Percentiles rank a stretch among this genome's conserved stretches.
Conservation (phyloP, 2,888 invertebrate species). For the Carpatolechia fugitivella region DNA sequence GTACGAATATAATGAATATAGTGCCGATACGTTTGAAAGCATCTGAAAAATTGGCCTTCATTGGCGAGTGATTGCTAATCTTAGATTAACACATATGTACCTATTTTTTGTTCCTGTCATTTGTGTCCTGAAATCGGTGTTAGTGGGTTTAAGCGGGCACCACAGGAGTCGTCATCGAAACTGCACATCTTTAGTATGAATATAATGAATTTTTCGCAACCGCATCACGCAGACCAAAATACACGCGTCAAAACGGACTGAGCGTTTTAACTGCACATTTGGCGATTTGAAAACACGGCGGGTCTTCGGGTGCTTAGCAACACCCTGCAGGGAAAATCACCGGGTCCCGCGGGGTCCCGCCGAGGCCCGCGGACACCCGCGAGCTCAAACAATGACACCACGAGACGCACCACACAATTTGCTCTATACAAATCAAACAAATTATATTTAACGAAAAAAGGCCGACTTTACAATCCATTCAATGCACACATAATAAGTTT, state of each 20-base stretch:
- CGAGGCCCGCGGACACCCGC: slow-evolving; percentile 58
- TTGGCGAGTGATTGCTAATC: background rate
- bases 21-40: background rate
- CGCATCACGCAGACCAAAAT: too few relatives aligned
- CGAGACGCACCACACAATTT: slow-evolving; percentile 59
- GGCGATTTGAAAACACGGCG: slow-evolving; percentile 64
- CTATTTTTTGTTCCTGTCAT: too few relatives aligned
- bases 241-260: slow-evolving; percentile 41
- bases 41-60: background rate
- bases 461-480: slow-evolving; percentile 54
- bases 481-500: slow-evolving; percentile 17
- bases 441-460: slow-evolving; percentile 72
- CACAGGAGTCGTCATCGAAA: too few relatives aligned
- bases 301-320: slow-evolving; percentile 59
- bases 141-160: too few relatives aligned
- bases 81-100: too few relatives aligned
- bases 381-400: slow-evolving; percentile 60
- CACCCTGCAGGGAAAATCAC: slow-evolving; percentile 71
- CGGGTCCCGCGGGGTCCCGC: slow-evolving; percentile 36
- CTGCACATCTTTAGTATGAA: too few relatives aligned
- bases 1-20: too few relatives aligned
- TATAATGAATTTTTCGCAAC: too few relatives aligned
- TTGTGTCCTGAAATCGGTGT: too few relatives aligned
- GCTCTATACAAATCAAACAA: slow-evolving; percentile 76
- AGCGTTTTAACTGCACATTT: slow-evolving; percentile 59